phyloP scores from a whole-genome alignment of 2,113 vertebrate species.

The Thymallus thymallus region DNA sequence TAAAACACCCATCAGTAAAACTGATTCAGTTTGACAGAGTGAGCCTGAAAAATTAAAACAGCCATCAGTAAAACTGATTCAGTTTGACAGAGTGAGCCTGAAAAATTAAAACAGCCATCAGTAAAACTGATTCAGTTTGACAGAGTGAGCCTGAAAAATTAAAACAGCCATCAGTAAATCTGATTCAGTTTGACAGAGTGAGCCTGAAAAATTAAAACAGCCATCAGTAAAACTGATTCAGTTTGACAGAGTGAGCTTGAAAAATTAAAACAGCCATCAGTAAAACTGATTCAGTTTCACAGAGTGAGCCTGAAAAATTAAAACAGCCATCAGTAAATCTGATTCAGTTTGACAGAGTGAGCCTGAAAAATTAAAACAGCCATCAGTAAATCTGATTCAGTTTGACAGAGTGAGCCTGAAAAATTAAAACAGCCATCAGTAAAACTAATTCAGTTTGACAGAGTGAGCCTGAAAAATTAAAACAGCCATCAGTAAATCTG shows the following conservation, averaged over 20 bases:
- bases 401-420: slow-evolving; percentile 47
- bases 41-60: slow-evolving; percentile 53
- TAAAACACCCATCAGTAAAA: slow-evolving; percentile 44
- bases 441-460: slow-evolving; percentile 51
- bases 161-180: slow-evolving; percentile 46
- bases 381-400: slow-evolving; percentile 47
- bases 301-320: slow-evolving; percentile 49
- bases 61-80: slow-evolving; percentile 46
- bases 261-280: slow-evolving; percentile 51
- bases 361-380: slow-evolving; percentile 53
- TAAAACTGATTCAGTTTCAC: slow-evolving; percentile 51
- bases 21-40: slow-evolving; percentile 49
- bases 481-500: slow-evolving; percentile 43
- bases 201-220: slow-evolving; percentile 53
- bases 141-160: slow-evolving; percentile 48
- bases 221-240: slow-evolving; percentile 46
- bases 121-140: slow-evolving; percentile 50
- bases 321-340: slow-evolving; percentile 45
- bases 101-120: slow-evolving; percentile 53
- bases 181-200: slow-evolving; percentile 48
- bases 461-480: slow-evolving; percentile 51
- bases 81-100: slow-evolving; percentile 41
- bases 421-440: slow-evolving; percentile 50
- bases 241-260: slow-evolving; percentile 45
- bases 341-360: slow-evolving; percentile 47